phyloP scores from a whole-genome alignment of 2,888 invertebrate species.

The Acrocyrtus sp. region DNA sequence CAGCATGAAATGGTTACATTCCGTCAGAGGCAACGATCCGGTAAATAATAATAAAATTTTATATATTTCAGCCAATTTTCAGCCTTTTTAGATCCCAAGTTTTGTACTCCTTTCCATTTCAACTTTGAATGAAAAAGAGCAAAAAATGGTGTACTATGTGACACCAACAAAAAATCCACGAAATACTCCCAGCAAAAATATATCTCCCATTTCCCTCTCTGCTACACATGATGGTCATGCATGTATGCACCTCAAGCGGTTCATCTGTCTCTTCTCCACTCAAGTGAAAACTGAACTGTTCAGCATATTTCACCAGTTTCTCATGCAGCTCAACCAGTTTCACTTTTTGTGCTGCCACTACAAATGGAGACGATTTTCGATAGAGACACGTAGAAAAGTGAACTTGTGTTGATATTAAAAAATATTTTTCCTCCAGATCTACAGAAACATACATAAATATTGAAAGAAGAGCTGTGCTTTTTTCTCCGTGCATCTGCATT shows the following conservation, averaged over 20 bases:
- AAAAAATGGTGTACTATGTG: not conserved
- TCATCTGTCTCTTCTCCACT: too few species aligned
- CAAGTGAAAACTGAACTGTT: too few species aligned
- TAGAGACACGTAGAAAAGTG: not conserved
- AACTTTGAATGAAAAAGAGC: not conserved
- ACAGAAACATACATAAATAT: not conserved
- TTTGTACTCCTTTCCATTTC: not conserved
- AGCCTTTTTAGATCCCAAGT: slow-evolving; percentile 15
- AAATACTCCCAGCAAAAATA: not conserved
- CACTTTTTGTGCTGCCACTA: not conserved
- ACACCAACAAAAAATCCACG: not conserved
- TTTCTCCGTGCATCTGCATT: slow-evolving; percentile 3
- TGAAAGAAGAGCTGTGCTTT: not conserved
- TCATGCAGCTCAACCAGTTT: not conserved
- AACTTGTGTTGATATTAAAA: not conserved
- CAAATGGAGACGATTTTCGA: not conserved
- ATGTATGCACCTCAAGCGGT: slow-evolving; percentile 14
- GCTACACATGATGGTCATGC: slow-evolving; percentile 8
- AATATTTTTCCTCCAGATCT: not conserved
- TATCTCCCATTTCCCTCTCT: not conserved
- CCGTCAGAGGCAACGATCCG: slow-evolving; percentile 60
- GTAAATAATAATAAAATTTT: slow-evolving; percentile 45
- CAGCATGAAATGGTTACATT: slow-evolving; percentile 63
- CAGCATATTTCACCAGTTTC: not conserved
- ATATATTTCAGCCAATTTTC: slow-evolving; percentile 19